Conservation (phyloP, 2,888 invertebrate genomes). For the Ennomos fuscantarius region DNA sequence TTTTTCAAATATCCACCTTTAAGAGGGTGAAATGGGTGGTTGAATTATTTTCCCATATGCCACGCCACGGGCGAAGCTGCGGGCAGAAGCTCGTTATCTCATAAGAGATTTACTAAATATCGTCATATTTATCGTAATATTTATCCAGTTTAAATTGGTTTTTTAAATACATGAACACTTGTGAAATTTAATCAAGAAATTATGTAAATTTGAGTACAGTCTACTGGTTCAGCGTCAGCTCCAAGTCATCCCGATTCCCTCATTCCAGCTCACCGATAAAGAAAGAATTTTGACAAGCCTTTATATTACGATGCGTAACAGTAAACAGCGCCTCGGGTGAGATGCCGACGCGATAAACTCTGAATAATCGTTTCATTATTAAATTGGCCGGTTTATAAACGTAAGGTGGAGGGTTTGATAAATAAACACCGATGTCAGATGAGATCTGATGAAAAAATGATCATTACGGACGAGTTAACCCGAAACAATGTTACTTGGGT, state of each 20-base stretch:
- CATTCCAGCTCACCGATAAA: slow-evolving; percentile 20
- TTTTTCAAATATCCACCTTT: too few species aligned
- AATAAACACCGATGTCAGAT: slow-evolving; percentile 61
- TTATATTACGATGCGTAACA: slow-evolving; percentile 32
- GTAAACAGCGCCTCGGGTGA: slow-evolving; percentile 39
- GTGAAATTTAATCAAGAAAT: too few species aligned
- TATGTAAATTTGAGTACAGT: too few species aligned
- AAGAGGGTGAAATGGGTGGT: too few species aligned
- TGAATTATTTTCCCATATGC: too few species aligned
- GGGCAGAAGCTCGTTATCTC: too few species aligned
- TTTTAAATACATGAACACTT: too few species aligned
- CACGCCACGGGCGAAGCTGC: too few species aligned
- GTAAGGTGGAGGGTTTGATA: slow-evolving; percentile 39
- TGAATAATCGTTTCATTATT: slow-evolving; percentile 81
- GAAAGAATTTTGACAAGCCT: slow-evolving; percentile 30
- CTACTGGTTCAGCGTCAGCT: neutral
- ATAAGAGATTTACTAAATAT: too few species aligned
- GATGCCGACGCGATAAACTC: slow-evolving; percentile 65
- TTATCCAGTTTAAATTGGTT: too few species aligned
- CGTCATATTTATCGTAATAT: too few species aligned
- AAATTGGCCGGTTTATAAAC: slow-evolving; percentile 75
- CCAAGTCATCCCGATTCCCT: slow-evolving; percentile 15
- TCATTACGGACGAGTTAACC: slow-evolving; percentile 60
- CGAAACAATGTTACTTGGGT: slow-evolving; percentile 47
- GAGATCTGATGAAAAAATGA: slow-evolving; percentile 67